A percentile compares a stretch with the other conserved stretches of the same genome.
Conservation (phyloP, 1,140 invertebrate genomes). For the Amphibalanus amphitrite region DNA sequence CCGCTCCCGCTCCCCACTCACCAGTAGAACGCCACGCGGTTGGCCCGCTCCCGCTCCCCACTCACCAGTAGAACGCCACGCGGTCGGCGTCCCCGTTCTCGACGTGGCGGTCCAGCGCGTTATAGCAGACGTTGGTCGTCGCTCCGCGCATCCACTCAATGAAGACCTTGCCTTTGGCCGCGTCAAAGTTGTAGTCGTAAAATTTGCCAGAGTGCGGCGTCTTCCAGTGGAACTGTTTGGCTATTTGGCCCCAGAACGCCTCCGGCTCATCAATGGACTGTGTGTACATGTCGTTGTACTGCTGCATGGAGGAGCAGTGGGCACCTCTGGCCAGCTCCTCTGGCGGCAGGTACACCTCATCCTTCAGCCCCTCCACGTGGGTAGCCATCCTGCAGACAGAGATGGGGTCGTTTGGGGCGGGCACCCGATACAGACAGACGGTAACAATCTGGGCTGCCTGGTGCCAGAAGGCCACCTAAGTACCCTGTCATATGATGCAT, state of each 20-base stretch:
- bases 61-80: slow-evolving; percentile 90
- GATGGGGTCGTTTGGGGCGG: no score
- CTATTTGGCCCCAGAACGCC: slow-evolving; percentile 75
- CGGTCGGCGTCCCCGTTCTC: slow-evolving; percentile 68
- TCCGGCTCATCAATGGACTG: slow-evolving; percentile 69
- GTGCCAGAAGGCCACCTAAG: no score
- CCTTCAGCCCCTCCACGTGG: not conserved
- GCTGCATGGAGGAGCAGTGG: slow-evolving; percentile 49
- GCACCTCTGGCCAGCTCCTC: slow-evolving; percentile 39
- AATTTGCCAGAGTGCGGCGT: slow-evolving; percentile 50
- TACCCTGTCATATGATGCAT: no score
- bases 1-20: slow-evolving; percentile 38
- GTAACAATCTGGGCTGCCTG: no score
- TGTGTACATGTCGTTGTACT: slow-evolving; percentile 68
- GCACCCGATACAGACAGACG: no score
- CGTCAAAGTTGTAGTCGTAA: slow-evolving; percentile 81
- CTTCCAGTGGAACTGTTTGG: slow-evolving; percentile 81
- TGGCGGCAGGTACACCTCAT: slow-evolving; percentile 42
- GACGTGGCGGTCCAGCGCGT: slow-evolving; percentile 78
- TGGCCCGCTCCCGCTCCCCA: slow-evolving; percentile 37
- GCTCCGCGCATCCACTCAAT: slow-evolving; percentile 91
- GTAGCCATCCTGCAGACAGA: slow-evolving; percentile 3
- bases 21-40: slow-evolving; percentile 90
- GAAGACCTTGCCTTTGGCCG: slow-evolving; percentile 66
- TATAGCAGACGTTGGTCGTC: slow-evolving; percentile 88